Evolutionary conservation across 2,888 invertebrate species (phyloP).

Genomic region (Melolontha melolontha): DNA sequence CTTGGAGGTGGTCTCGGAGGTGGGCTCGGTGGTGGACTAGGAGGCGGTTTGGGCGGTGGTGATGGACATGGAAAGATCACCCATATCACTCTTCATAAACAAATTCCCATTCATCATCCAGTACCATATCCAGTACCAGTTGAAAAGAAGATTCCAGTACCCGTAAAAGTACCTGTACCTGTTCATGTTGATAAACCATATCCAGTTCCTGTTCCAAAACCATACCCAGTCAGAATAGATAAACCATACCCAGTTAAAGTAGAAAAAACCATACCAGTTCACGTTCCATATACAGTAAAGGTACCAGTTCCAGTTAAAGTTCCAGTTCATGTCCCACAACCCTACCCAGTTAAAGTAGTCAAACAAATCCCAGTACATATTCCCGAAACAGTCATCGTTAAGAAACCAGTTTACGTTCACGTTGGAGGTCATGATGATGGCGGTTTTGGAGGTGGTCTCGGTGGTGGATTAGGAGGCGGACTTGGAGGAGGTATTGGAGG

Average conservation of each 20-base stretch:
- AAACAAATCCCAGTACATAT: conserved; percentile 42
- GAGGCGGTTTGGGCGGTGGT: conserved; percentile 40
- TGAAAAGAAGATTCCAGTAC: conserved; percentile 28
- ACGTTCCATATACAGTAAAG: conserved; percentile 40
- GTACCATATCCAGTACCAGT: conserved; percentile 43
- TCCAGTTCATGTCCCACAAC: conserved; percentile 41
- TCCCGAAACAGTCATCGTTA: conserved; percentile 40
- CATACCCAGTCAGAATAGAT: conserved; percentile 43
- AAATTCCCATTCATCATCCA: conserved; percentile 41
- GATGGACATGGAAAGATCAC: conserved; percentile 43
- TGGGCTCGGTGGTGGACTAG: conserved; percentile 39
- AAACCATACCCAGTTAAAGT: conserved; percentile 44
- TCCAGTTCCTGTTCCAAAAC: conserved; percentile 44
- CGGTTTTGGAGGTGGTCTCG: conserved; percentile 31
- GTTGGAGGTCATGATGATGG: conserved; percentile 37
- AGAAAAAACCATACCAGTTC: conserved; percentile 39
- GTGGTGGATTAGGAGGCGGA: conserved; percentile 26
- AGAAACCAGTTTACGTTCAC: conserved; percentile 43
- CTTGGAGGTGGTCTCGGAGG: conserved; percentile 40
- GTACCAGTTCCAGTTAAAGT: conserved; percentile 43
- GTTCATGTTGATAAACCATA: conserved; percentile 44
- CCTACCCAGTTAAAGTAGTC: conserved; percentile 43
- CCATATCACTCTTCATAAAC: conserved; percentile 43
- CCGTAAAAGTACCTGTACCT: conserved; percentile 41
- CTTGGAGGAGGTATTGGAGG: conserved; percentile 24